Base-by-base conservation (phyloP, 2,888 invertebrate genomes). In the Chloromyia formosa region DNA sequence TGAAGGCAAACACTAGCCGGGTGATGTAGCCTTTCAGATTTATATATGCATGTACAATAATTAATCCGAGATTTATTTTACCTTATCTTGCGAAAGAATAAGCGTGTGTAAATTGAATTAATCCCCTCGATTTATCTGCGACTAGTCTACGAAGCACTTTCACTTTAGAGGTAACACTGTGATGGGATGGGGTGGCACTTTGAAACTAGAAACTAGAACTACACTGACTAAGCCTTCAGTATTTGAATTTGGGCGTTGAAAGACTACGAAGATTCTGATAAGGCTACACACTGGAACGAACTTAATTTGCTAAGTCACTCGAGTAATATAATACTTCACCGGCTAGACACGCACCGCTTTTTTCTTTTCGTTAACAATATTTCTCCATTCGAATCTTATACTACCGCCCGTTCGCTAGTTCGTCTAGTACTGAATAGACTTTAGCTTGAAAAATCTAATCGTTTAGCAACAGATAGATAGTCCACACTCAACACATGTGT, bases 31-130 rank as follows among this genome's bases (percentile, higher is more conserved):
- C 5, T 9, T 12, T 62, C 2, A 49, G 27, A 9, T 62, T 35
- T 35, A 7, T 7, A 35, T 35, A 35, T n/a, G 62, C 49, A 49
- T 49, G 49, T 49, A n/a, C n/a, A n/a, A n/a, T n/a, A 49, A 49
- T n/a, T 49, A 49, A 12, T 12, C n/a, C 4, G 40, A 62, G 23
- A 35, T 62, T 40, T 27, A 27, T 16, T 62, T 62, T 62, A 62
- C 62, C 62, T 62, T 62, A 35, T 62, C 62, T 40, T 23, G n/a
- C 1, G 62, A 62, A 62, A 40, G 40, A n/a, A n/a, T 62, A 16
- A 16, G 1, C 5, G 40, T 27, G 16, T 35, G 22, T 18, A 16
- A 18, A 22, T 22, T 10, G 4, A 62, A 16, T 35, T 7, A 35
- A 35, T 35, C n/a, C n/a, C n/a, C n/a, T n/a, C n/a, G n/a, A n/a